Conservation (phyloP, 2,888 invertebrate genomes). For the Troides oblongomaculatus region DNA sequence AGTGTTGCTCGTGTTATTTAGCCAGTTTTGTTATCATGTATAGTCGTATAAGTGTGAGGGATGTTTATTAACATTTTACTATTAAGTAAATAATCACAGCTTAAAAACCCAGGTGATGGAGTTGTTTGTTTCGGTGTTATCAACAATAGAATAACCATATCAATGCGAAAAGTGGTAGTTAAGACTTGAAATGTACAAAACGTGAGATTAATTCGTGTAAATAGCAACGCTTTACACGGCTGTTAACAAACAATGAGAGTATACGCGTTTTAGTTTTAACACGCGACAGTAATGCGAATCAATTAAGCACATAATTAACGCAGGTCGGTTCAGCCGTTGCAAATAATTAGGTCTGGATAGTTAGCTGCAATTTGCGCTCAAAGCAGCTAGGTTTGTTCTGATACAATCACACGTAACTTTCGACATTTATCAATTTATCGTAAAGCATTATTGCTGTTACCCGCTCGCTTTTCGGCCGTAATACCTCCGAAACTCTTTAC, state of each 20-base stretch:
- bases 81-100: too few species aligned
- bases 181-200: slow-evolving; percentile 1
- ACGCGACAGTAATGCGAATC: slow-evolving; percentile 28
- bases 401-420: background rate
- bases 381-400: background rate
- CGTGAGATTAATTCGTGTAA: slow-evolving; percentile 16
- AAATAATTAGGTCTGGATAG: slow-evolving; percentile 14
- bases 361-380: slow-evolving; percentile 6
- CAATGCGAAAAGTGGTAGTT: background rate
- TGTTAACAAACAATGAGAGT: slow-evolving; percentile 20
- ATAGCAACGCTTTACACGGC: slow-evolving; percentile 14
- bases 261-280: slow-evolving; percentile 21
- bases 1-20: slow-evolving; percentile 37
- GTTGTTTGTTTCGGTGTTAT: background rate
- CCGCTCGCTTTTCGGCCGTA: too few species aligned
- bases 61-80: too few species aligned
- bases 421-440: background rate
- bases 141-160: background rate
- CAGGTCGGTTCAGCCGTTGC: slow-evolving; percentile 6
- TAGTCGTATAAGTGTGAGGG: background rate
- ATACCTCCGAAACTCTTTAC: too few species aligned
- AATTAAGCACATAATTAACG: slow-evolving; percentile 25
- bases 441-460: background rate
- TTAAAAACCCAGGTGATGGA: background rate
- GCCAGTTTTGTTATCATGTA: background rate